These are phyloP conservation scores for Eulemur mongoz DNA, from an alignment of 2,797 vertebrate genomes.

Conservation along the genomic window DNA sequence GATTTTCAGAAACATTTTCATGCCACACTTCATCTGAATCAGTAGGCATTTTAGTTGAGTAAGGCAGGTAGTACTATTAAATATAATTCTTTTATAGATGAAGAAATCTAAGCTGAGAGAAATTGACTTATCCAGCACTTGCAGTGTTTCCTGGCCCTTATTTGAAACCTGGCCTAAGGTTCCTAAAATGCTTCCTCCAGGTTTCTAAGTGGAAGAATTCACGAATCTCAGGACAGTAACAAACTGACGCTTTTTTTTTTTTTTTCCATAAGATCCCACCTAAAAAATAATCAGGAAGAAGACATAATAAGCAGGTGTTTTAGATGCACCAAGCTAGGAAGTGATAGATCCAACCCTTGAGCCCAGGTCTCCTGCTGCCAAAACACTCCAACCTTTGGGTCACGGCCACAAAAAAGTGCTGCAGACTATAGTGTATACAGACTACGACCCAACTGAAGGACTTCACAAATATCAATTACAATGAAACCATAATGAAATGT, in stretches of 20 bases:
- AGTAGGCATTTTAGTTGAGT: not conserved
- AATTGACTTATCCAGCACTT: not conserved
- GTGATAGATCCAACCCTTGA: not conserved
- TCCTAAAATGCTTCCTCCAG: not conserved
- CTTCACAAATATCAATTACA: conserved; percentile 29
- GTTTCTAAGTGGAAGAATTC: not conserved
- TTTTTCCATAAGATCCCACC: not conserved
- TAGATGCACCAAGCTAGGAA: not conserved
- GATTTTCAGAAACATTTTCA: conserved; percentile 43
- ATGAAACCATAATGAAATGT: not conserved
- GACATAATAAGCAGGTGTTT: not conserved
- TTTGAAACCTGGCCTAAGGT: not conserved
- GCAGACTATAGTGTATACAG: not conserved
- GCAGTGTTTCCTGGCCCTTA: not conserved
- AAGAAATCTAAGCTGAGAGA: not conserved
- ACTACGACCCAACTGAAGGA: not conserved
- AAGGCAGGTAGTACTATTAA: not conserved
- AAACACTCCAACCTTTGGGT: not conserved
- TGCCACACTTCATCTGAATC: not conserved
- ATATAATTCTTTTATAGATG: conserved; percentile 13
- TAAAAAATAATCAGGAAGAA: not conserved
- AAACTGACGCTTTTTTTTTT: not conserved
- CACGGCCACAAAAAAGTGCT: not conserved
- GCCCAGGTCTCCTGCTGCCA: not conserved
- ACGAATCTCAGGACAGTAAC: not conserved